Evolutionary conservation across 2,113 vertebrate species (phyloP), one percentile per base, ranked within the genome.

Genomic region (Hemiprocne comata): DNA sequence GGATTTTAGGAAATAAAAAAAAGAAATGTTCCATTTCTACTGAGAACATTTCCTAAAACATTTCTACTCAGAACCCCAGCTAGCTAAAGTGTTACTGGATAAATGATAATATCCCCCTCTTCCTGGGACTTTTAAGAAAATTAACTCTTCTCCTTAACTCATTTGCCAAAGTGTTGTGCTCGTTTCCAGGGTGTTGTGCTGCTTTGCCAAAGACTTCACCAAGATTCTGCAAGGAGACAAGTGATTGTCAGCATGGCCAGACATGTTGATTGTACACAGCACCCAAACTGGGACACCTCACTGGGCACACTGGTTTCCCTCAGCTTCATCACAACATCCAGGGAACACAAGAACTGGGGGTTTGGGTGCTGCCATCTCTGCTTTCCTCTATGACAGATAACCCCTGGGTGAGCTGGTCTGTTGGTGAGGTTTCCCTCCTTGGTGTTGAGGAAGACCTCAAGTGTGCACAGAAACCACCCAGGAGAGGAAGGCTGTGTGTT

Each of bases 251-350:
- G 3, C 58, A 7, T 7, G 29, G 25, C 65, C 36, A 31, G 70
- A 5, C 12, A 3, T 3, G 10, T 48, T 50, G 67, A 25, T 24
- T 17, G 13, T 7, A 17, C 25, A 10, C 20, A 83, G 38, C 54
- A 33, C 34, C 50, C 65, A 34, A 58, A 29, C 33, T 60, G 72
- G 50, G 28, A 36, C 44, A 14, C 34, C 44, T 65, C 4, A 2
- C 33, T 58, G 74, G 82, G 36, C 1, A 2, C 65, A 53, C 33
- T 70, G 66, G 23, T 25, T 26, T n/a, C 36, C 44, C 48, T 54
- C 62, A 26, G 13, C 42, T 21, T 55, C 69, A n/a, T 40, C 53
- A 9, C 4, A 11, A 15, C 5, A 0, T 2, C 0, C 0, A 72
- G 38, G 42, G 28, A 67, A 5, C 26, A 11, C 3, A 3, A 58